These are phyloP conservation scores for Aethes cnicana DNA, from an alignment of 2,888 invertebrate species.

Conservation along the genomic window DNA sequence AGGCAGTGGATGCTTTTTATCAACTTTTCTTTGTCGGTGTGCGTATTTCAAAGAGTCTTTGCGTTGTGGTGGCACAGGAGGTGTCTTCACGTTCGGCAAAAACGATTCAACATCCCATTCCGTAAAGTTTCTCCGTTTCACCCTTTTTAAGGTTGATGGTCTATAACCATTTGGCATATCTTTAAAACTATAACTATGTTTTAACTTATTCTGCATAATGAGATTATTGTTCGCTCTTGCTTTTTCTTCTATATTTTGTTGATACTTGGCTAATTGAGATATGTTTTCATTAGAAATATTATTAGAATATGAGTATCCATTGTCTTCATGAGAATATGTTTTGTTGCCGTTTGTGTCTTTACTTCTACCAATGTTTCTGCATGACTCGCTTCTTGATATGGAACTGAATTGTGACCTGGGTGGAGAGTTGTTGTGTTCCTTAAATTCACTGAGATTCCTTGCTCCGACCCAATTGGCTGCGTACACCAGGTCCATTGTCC, in stretches of 20 bases:
- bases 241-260: slow-evolving; percentile 82
- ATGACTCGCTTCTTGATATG: slow-evolving; percentile 77
- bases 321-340: slow-evolving; percentile 59
- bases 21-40: slow-evolving; percentile 74
- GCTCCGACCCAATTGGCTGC: slow-evolving; percentile 93
- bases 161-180: slow-evolving; percentile 84
- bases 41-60: slow-evolving; percentile 79
- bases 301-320: slow-evolving; percentile 56
- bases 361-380: slow-evolving; percentile 69
- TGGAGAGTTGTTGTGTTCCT: slow-evolving; percentile 59
- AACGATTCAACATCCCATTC: slow-evolving; percentile 82
- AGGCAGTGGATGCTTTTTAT: slow-evolving; percentile 68
- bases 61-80: slow-evolving; percentile 70
- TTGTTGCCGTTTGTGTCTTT: slow-evolving; percentile 58
- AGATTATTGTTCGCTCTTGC: slow-evolving; percentile 78
- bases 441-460: slow-evolving; percentile 76
- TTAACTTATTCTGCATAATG: slow-evolving; percentile 76
- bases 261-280: slow-evolving; percentile 84
- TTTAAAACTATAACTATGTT: slow-evolving; percentile 82
- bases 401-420: slow-evolving; percentile 69
- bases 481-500: slow-evolving; percentile 89
- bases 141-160: slow-evolving; percentile 81
- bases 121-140: slow-evolving; percentile 79
- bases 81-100: slow-evolving; percentile 60
- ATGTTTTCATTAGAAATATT: slow-evolving; percentile 68